Base-by-base conservation (phyloP, 2,888 invertebrate species). In the Caradrina clavipalpis region DNA sequence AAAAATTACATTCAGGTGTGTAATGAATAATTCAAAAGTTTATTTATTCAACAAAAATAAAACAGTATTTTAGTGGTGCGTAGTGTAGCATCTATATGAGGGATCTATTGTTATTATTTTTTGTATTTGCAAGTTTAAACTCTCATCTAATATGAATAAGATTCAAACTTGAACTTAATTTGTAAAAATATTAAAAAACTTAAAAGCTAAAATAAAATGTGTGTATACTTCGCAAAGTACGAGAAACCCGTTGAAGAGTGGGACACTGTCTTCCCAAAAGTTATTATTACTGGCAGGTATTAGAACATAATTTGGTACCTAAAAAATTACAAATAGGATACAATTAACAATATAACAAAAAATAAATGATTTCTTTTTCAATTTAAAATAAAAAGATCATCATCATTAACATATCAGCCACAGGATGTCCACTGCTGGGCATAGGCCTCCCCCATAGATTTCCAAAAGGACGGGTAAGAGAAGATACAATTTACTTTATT, bases 221-320 rank as follows among this genome's bases (percentile, higher is more conserved):
- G 0, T 22, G 10, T 13, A 42, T 75, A 63, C 56, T 80, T 62
- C 3, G n/a, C n/a, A 17, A 65, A 67, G 62, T 76, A 56, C 10
- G 10, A 10, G 31, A 51, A 70, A 51, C 63, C 58, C 56, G 39
- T 57, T 51, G 15, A 1, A 11, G 31, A 69, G 55, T 82, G 65
- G 59, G 42, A 69, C 79, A 78, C 82, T 80, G 71, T 69, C 76
- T 64, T 57, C 64, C 51, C 65, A 72, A 59, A 1, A 49, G 35
- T 26, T 22, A 49, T 55, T 17, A 51, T 57, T 17, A 69, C 67
- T 55, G 50, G 42, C 53, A 64, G 45, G 31, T 62, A 56, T 39
- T 39, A 49, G 8, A 11, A 21, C 0, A 47, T n/a, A n/a, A n/a
- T n/a, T n/a, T n/a, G n/a, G 31, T 35, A 7, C 39, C 11, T 39